Conservation (phyloP, 2,113 vertebrate genomes). For the Elaphurus davidianus region DNA sequence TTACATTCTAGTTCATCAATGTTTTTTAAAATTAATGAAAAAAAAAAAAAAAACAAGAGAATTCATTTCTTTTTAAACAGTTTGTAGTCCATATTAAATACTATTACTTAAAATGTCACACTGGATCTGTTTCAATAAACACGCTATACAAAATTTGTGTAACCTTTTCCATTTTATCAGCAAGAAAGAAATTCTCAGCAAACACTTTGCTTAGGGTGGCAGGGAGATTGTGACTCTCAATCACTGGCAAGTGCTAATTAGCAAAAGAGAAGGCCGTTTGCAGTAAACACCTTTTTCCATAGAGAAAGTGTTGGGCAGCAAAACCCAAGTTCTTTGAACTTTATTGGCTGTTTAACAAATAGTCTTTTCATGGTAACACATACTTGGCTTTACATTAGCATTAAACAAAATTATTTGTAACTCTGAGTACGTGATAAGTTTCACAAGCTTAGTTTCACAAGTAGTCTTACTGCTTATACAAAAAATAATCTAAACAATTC, state of each 20-base stretch:
- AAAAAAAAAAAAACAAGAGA: background rate
- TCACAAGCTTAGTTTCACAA: background rate
- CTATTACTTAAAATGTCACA: constrained; percentile 46
- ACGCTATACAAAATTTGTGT: constrained; percentile 52
- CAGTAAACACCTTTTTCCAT: constrained; percentile 71
- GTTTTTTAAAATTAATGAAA: background rate
- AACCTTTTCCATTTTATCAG: constrained; percentile 48
- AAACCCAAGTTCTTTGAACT: constrained; percentile 75
- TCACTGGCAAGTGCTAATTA: constrained; percentile 77
- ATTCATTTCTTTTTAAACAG: background rate
- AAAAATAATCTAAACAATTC: background rate
- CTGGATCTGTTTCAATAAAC: constrained; percentile 61
- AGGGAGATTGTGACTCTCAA: constrained; percentile 65
- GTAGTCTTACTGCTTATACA: constrained; percentile 31
- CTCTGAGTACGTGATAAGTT: background rate
- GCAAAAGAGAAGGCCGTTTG: constrained; percentile 60
- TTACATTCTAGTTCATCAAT: background rate
- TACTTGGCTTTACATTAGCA: constrained; percentile 28
- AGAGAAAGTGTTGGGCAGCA: constrained; percentile 38
- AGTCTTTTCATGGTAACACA: constrained; percentile 50
- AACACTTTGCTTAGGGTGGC: constrained; percentile 38
- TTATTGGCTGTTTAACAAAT: constrained; percentile 63
- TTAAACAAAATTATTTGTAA: constrained; percentile 28
- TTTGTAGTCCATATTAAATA: background rate
- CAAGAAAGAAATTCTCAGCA: constrained; percentile 65